A percentile compares a stretch with the other conserved stretches of the same genome.
Evolutionary conservation across 2,888 invertebrate species (phyloP).

Genomic region (Isotomurus palustris): DNA sequence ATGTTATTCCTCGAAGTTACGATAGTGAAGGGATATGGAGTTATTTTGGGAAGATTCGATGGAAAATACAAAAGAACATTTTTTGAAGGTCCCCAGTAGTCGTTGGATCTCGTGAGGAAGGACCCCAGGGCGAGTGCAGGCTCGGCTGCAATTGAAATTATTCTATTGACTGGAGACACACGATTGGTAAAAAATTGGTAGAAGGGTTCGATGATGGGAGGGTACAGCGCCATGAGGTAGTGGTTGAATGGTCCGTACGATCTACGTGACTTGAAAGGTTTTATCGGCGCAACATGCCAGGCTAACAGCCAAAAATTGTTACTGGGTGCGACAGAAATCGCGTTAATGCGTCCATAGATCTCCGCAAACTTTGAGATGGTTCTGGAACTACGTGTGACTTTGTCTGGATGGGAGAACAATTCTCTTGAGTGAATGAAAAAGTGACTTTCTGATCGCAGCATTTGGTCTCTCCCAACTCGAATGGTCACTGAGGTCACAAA

Average conservation of each 20-base stretch:
- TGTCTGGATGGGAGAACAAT: background rate
- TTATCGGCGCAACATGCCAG: background rate
- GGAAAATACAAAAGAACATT: too few species aligned
- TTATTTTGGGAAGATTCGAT: too few species aligned
- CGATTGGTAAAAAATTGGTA: too few species aligned
- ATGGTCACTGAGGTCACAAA: conserved; percentile 1
- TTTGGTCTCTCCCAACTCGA: background rate
- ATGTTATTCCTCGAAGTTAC: background rate
- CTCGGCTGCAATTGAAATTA: too few species aligned
- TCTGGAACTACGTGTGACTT: background rate
- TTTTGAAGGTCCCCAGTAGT: too few species aligned
- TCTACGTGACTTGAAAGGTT: background rate
- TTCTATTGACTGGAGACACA: too few species aligned
- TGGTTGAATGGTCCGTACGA: background rate
- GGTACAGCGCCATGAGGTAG: background rate
- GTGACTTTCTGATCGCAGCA: background rate
- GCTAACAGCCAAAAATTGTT: background rate
- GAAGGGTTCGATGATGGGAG: background rate
- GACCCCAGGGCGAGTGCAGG: too few species aligned
- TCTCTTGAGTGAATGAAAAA: background rate
- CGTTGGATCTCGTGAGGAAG: too few species aligned
- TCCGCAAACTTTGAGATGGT: background rate
- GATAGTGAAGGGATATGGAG: too few species aligned
- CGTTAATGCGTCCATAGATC: background rate
- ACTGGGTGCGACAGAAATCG: background rate